Conservation (phyloP, 1,140 invertebrate species). For the Drosophila bifasciata region DNA sequence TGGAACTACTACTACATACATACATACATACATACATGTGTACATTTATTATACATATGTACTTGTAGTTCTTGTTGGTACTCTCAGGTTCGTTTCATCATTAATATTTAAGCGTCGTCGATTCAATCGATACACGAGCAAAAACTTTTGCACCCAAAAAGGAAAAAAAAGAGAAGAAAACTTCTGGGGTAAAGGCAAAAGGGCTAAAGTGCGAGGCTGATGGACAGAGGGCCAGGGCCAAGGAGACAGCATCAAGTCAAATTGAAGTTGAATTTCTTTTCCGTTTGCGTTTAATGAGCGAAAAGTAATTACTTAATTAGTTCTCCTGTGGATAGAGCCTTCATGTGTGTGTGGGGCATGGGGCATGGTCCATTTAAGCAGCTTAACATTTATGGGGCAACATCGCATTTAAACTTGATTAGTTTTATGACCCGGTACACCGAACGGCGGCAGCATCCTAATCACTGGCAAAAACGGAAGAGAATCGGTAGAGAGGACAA, state of each 20-base stretch:
- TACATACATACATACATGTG: not conserved
- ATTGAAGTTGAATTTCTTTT: constrained; percentile 74
- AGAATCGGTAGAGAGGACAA: not conserved
- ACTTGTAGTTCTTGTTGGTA: constrained; percentile 13
- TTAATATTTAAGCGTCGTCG: constrained; percentile 81
- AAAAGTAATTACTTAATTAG: constrained; percentile 82
- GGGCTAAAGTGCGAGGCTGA: constrained; percentile 59
- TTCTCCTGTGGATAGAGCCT: constrained; percentile 34
- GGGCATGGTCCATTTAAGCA: constrained; percentile 56
- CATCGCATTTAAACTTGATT: constrained; percentile 80
- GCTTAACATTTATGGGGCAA: constrained; percentile 60
- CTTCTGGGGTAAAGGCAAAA: not conserved
- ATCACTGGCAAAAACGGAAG: constrained; percentile 40
- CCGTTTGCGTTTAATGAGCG: constrained; percentile 68
- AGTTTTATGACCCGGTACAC: constrained; percentile 60
- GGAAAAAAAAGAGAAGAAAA: too few species aligned
- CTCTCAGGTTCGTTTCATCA: constrained; percentile 59
- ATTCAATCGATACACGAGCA: constrained; percentile 69
- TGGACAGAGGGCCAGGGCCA: constrained; percentile 38
- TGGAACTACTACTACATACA: not conserved
- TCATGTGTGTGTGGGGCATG: constrained; percentile 19
- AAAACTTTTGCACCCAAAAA: not conserved
- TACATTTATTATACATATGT: not conserved
- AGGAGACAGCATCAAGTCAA: constrained; percentile 68
- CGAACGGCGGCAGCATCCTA: not conserved